Conservation (phyloP, 2,888 invertebrate species). For the Ophion ventricosus region DNA sequence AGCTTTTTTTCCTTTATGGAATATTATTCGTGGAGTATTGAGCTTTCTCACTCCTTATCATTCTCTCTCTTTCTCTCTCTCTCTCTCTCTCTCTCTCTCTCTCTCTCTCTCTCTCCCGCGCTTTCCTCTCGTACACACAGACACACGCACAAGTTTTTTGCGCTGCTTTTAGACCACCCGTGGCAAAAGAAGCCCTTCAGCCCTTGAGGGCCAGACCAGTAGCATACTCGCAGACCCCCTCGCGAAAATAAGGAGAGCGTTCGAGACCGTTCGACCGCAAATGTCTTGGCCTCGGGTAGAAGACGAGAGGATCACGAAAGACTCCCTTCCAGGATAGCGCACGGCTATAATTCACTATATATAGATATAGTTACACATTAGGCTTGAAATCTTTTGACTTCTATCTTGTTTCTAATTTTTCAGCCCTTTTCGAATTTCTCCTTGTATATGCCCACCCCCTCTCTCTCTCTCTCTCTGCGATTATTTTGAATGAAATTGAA, state of each 20-base stretch:
- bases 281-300: constrained; percentile 63
- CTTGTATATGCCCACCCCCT: too few species aligned
- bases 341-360: constrained; percentile 9
- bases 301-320: constrained; percentile 37
- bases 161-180: constrained; percentile 52
- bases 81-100: background rate
- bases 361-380: background rate
- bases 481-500: background rate
- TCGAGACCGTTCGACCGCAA: constrained; percentile 60
- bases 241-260: constrained; percentile 37
- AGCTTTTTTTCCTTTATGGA: constrained; percentile 33
- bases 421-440: background rate
- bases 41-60: background rate
- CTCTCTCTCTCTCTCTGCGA: too few species aligned
- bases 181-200: constrained; percentile 39
- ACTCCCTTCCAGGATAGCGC: constrained; percentile 10
- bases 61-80: background rate
- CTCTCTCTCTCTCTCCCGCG: constrained; percentile 12
- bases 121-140: background rate
- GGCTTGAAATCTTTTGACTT: background rate
- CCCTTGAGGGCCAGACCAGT: constrained; percentile 53
- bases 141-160: background rate
- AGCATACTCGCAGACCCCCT: constrained; percentile 48
- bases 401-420: background rate
- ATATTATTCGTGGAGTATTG: constrained; percentile 46